These are phyloP conservation scores for Macaria notata DNA, from an alignment of 2,888 invertebrate genomes.

Conservation along the genomic window DNA sequence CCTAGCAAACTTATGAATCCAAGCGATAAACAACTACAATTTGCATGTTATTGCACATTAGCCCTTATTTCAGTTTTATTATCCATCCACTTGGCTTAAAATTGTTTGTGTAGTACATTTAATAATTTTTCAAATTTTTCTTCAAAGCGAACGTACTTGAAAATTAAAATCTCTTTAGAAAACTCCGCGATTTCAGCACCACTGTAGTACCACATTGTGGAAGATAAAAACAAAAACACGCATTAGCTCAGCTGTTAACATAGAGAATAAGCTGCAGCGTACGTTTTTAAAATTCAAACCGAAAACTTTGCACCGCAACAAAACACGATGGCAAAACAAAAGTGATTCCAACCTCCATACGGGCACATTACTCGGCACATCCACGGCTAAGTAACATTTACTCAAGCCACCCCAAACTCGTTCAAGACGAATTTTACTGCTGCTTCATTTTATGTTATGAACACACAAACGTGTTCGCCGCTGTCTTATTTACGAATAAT, in stretches of 20 bases:
- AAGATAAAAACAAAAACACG: constrained; percentile 3
- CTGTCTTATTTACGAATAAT: constrained; percentile 79
- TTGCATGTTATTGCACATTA: constrained; percentile 64
- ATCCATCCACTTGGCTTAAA: neutral
- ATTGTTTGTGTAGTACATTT: neutral
- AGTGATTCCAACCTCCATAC: constrained; percentile 43
- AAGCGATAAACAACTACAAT: constrained; percentile 38
- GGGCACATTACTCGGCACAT: constrained; percentile 46
- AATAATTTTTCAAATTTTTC: neutral
- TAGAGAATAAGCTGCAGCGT: neutral
- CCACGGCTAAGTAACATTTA: constrained; percentile 64
- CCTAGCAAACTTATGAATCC: constrained; percentile 7
- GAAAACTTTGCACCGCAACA: constrained; percentile 16
- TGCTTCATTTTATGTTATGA: constrained; percentile 74
- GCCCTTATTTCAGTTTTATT: constrained; percentile 11
- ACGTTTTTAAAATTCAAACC: constrained; percentile 24
- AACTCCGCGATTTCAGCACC: too few relatives aligned
- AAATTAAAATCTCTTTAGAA: neutral
- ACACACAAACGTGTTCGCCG: constrained; percentile 46
- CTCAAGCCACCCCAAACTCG: constrained; percentile 48
- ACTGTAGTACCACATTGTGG: neutral
- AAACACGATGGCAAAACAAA: constrained; percentile 24
- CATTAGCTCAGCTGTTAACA: constrained; percentile 5
- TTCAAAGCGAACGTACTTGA: neutral
- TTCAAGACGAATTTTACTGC: constrained; percentile 67